Base-by-base conservation (phyloP, 2,797 vertebrate genomes). In the Poecilia picta region DNA sequence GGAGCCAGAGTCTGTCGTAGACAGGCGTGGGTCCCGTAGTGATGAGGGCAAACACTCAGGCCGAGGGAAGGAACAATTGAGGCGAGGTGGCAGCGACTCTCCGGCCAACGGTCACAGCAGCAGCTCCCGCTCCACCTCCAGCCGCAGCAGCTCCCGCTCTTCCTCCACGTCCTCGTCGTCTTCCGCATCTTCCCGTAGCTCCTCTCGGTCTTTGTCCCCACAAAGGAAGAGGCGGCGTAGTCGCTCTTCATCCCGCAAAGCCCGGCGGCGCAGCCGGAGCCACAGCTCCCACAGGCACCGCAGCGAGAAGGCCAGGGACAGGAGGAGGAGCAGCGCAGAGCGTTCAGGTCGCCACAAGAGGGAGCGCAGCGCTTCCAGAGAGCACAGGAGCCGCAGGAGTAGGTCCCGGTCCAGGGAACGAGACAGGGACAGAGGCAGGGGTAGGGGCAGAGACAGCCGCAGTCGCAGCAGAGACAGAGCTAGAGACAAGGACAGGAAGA, bases 121-220 rank as follows among this genome's bases (percentile, higher is more conserved):
- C 92, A 97, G 94, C 80, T 98, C 97, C 83, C 97, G 94, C 90
- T 97, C 96, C 84, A 96, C 95, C 73, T 96, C 97, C 74, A 97
- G 97, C 80, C 93, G 90, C 76, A 98, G 97, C 93, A 98, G 97
- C 93, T 97, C 95, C 51, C 96, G 64, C 2, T 94, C 97, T 68
- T 98, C 97, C 71, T 98, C 97, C 41, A 97, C 98, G 0, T 99
- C 97, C 3, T 98, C 97, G 36, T 97, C 95, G 16, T 98, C 98
- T 85, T 97, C 98, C 39, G 95, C 94, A 33, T 98, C 97, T 46
- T 98, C 97, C 75, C 97, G 94, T 79, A 97, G 97, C 82, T 98
- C 98, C 78, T 98, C 98, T 0, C 96, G 92, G 80, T 98, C 98
- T 71, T 98, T 97, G 77, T 98, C 97, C 72, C 97, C 97, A 28